These are phyloP conservation scores for Drosophila affinis DNA, from an alignment of 2,888 invertebrate genomes.

Conservation along the genomic window DNA sequence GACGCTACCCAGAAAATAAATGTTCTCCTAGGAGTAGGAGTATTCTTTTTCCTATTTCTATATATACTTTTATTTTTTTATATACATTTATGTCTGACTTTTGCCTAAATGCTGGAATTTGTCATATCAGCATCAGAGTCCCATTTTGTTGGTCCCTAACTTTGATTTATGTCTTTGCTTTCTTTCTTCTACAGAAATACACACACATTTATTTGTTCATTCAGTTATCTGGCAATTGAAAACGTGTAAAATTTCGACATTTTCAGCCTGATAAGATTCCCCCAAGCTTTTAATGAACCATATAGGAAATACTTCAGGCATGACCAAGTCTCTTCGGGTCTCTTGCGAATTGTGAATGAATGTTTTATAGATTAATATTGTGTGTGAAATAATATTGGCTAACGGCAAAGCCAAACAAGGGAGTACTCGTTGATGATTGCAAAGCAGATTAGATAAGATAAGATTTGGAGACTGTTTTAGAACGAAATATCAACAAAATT, in stretches of 20 bases:
- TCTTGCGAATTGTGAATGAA: conserved; percentile 23
- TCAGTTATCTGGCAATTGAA: conserved; percentile 42
- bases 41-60: not conserved
- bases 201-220: not conserved
- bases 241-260: conserved; percentile 25
- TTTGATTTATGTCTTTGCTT: conserved; percentile 38
- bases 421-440: not conserved
- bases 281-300: conserved; percentile 25
- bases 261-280: conserved; percentile 38
- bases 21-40: no score
- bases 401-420: not conserved
- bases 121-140: conserved; percentile 39
- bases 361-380: not conserved
- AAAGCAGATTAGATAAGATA: not conserved
- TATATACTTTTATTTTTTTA: not conserved
- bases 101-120: conserved; percentile 35
- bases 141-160: conserved; percentile 24
- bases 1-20: conserved; percentile 38
- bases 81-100: not conserved
- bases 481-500: not conserved
- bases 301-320: conserved; percentile 13
- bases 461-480: not conserved
- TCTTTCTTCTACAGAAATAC: not conserved
- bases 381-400: not conserved
- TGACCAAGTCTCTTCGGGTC: conserved; percentile 16